phyloP scores from a whole-genome alignment of 2,113 vertebrate species.

The Microtus ochrogaster region DNA sequence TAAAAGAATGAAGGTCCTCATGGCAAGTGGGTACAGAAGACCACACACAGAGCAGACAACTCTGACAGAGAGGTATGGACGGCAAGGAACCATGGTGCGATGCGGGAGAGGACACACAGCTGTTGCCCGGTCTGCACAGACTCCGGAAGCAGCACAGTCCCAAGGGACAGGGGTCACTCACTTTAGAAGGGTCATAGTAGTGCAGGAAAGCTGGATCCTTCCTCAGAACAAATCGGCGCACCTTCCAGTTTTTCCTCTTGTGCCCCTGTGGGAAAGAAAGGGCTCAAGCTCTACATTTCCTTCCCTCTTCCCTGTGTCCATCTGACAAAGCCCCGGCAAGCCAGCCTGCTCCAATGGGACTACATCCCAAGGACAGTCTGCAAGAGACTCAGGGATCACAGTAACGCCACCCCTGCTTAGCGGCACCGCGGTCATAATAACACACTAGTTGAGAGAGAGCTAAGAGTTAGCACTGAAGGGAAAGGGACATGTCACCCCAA shows the following conservation, averaged over 20 bases:
- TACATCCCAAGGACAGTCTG: not conserved
- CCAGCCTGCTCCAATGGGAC: not conserved
- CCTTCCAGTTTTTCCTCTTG: constrained; percentile 98
- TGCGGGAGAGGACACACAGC: not conserved
- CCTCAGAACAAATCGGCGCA: constrained; percentile 95
- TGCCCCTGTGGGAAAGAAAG: constrained; percentile 89
- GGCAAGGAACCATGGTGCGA: not conserved
- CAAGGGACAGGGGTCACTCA: constrained; percentile 66
- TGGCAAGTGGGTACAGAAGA: not conserved
- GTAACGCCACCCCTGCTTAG: not conserved
- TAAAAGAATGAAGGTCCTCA: not conserved
- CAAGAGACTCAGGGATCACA: not conserved
- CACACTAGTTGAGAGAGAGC: not conserved
- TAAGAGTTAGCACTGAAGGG: not conserved
- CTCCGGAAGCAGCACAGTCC: not conserved
- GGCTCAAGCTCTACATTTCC: no score
- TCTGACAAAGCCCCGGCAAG: not conserved
- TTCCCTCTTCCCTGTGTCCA: not conserved
- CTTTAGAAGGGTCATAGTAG: constrained; percentile 96
- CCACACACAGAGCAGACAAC: not conserved
- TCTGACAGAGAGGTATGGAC: not conserved
- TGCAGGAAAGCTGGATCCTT: constrained; percentile 94
- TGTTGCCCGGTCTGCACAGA: not conserved
- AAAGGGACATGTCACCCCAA: not conserved
- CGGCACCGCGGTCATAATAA: not conserved